Conservation (phyloP, 1,140 invertebrate genomes). For the Cheumatopsyche charites region DNA sequence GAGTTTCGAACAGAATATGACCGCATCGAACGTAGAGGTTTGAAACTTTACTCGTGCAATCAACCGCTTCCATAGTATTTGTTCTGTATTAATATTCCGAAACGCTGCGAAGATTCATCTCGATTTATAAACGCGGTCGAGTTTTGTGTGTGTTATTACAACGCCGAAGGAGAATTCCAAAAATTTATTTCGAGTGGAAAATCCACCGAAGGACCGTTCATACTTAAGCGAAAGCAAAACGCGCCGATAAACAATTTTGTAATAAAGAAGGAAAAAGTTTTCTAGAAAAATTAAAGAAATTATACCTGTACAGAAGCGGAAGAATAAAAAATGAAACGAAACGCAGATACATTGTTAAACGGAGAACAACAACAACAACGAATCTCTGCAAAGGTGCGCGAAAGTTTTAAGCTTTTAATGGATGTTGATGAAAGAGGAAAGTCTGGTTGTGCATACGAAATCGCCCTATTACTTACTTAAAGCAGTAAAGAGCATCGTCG, state of each 20-base stretch:
- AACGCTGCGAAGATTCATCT: not conserved
- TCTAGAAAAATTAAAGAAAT: not conserved
- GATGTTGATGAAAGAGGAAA: conserved; percentile 5
- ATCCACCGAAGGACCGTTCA: not conserved
- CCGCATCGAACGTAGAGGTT: too few species aligned
- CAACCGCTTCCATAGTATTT: not conserved
- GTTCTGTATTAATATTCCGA: conserved; percentile 13
- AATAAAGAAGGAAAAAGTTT: not conserved
- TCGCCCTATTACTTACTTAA: not conserved
- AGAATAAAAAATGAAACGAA: too few species aligned
- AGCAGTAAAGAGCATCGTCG: too few species aligned
- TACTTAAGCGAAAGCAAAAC: not conserved
- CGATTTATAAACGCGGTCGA: too few species aligned
- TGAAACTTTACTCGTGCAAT: too few species aligned
- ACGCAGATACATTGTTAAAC: too few species aligned
- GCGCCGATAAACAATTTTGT: not conserved
- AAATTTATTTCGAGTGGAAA: too few species aligned
- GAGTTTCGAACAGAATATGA: too few species aligned
- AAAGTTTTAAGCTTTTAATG: conserved; percentile 22
- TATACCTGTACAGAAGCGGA: not conserved
- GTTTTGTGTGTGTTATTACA: too few species aligned
- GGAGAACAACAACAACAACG: not conserved
- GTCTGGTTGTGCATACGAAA: conserved; percentile 5
- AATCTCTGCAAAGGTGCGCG: not conserved
- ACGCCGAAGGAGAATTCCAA: too few species aligned